Evolutionary conservation across 2,113 vertebrate species (phyloP).

Genomic region (Mesocricetus auratus): DNA sequence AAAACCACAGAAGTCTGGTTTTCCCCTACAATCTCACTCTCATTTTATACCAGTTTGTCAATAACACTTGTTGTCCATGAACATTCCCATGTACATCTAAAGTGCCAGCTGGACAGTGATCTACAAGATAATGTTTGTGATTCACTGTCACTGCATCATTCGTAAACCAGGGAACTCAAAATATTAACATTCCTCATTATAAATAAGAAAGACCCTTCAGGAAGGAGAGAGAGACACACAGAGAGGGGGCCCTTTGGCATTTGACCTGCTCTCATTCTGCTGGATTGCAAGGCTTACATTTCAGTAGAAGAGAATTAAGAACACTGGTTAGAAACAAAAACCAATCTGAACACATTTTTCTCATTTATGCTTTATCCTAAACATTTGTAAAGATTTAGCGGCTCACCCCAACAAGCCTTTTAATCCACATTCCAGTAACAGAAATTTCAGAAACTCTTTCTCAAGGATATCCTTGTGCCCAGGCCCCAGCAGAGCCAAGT

Average conservation of each 20-base stretch:
- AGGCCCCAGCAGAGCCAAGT: not conserved
- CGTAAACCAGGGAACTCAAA: conserved; percentile 8
- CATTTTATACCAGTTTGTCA: not conserved
- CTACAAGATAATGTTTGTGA: not conserved
- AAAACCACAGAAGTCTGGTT: not conserved
- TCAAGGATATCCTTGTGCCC: conserved; percentile 42
- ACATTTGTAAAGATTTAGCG: conserved; percentile 80
- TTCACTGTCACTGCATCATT: not conserved
- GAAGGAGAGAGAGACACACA: not conserved
- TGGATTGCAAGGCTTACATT: not conserved
- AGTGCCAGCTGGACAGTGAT: not conserved
- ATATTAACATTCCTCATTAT: not conserved
- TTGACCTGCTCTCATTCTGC: not conserved
- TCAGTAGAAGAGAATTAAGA: conserved; percentile 69
- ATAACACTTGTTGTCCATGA: not conserved
- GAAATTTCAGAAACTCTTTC: conserved; percentile 67
- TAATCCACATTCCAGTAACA: conserved; percentile 71
- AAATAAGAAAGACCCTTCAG: too few species aligned
- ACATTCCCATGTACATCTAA: not conserved
- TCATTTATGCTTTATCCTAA: conserved; percentile 77
- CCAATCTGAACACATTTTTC: conserved; percentile 70
- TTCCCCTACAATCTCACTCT: not conserved
- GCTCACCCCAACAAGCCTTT: conserved; percentile 65
- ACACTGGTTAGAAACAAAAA: conserved; percentile 56
- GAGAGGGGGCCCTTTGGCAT: not conserved